Base-by-base conservation (phyloP, 1,140 invertebrate genomes). In the Calephelis virginiensis region DNA sequence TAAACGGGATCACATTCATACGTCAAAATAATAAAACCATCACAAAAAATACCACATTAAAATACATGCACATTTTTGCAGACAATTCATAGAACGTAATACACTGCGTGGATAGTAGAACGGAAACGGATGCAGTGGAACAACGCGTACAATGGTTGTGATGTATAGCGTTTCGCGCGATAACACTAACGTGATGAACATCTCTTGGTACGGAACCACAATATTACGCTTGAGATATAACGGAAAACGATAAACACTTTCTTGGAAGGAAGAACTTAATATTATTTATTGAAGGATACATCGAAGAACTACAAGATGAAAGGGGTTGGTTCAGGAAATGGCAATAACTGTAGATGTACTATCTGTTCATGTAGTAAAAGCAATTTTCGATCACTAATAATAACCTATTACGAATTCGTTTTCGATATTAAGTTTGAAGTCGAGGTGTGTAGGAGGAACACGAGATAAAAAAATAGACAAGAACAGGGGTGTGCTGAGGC, bases 141-240 rank as follows among this genome's bases (percentile, higher is more conserved):
- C 75, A 70, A 67, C 37, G 69, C 71, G 72, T 73, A 81, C 81
- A 80, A 83, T 83, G 80, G 73, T 75, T 75, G 75, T 83, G 81
- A 83, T 79, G 69, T 76, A 82, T 83, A 75, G 73, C 71, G 65
- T 77, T 81, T 69, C 80, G 72, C 69, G 70, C 81, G 78, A 83
- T 83, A 83, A 81, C 71, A 73, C 73, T 78, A 82, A 72, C 68
- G 67, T 72, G 70, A 72, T 68, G 50, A 63, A 63, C 61, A 48
- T 63, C 47, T 48, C 38, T 28, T 66, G 64, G 60, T 56, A 61
- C 66, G 38, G 61, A 68, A 66, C 63, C 63, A 59, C 56, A 59
- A 59, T 59, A 59, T 59, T 59, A 40, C 56, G 56, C 56, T 59
- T 59, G 56, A 59, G 56, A 38, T 59, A 59, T 37, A 59, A 59